These are phyloP conservation scores for Ctena decussata DNA, from an alignment of 2,888 invertebrate genomes.

Conservation along the genomic window DNA sequence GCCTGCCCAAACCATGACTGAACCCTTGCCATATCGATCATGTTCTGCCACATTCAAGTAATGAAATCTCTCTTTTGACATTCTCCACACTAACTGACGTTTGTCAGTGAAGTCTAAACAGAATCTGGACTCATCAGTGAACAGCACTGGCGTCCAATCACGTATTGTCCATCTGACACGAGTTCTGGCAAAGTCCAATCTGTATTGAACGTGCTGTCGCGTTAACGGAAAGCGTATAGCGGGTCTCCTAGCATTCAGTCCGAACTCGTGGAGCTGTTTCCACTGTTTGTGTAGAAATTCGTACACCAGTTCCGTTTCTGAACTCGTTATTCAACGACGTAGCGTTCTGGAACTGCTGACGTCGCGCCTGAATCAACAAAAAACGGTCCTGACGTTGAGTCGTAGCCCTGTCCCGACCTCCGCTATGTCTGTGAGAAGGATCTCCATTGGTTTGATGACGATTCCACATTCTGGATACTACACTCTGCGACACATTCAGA, in stretches of 20 bases:
- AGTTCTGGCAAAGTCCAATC: neutral
- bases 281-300: neutral
- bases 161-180: neutral
- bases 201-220: neutral
- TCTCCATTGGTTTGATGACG: conserved; percentile 3
- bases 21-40: neutral
- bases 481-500: conserved; percentile 14
- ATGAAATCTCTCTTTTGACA: neutral
- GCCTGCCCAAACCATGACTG: neutral
- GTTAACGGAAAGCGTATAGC: neutral
- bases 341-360: neutral
- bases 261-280: neutral
- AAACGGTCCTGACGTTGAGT: neutral
- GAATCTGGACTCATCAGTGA: neutral
- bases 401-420: neutral
- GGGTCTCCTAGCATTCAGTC: neutral
- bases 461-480: conserved; percentile 8
- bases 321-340: neutral
- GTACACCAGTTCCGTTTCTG: neutral
- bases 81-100: neutral
- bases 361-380: neutral
- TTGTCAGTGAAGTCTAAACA: neutral
- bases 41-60: neutral
- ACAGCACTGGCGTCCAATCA: neutral
- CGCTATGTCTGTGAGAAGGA: neutral